Conservation (phyloP, 2,797 vertebrate species). For the Aldrovandia affinis region DNA sequence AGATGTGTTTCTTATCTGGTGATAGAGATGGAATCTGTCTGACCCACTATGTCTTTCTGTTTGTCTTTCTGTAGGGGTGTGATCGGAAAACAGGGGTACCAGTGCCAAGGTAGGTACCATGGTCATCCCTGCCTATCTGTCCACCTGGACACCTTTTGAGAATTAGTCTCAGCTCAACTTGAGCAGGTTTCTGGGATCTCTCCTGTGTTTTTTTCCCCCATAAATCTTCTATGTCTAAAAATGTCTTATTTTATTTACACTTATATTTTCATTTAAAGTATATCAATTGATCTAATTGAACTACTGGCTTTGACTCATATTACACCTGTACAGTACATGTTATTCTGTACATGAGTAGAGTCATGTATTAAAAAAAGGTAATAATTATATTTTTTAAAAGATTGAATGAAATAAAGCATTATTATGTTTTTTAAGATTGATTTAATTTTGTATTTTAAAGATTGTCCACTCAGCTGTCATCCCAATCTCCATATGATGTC, state of each 20-base stretch:
- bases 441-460: not conserved
- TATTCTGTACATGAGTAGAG: not conserved
- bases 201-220: not conserved
- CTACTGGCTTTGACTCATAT: not conserved
- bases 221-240: too few species aligned
- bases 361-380: not conserved
- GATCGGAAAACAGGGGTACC: constrained; percentile 95
- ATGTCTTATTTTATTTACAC: too few species aligned
- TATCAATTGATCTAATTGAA: not conserved
- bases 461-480: not conserved
- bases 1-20: not conserved
- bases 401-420: not conserved
- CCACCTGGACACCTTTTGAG: not conserved
- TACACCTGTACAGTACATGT: not conserved
- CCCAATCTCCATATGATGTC: too few species aligned
- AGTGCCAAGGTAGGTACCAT: constrained; percentile 88
- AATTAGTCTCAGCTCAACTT: not conserved
- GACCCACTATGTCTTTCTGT: constrained; percentile 12
- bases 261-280: not conserved
- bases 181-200: not conserved
- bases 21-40: not conserved
- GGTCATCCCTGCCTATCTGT: not conserved
- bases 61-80: constrained; percentile 80
- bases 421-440: not conserved
- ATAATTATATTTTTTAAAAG: not conserved